A percentile compares a stretch with the other conserved stretches of the same genome.
Conservation (phyloP, 2,113 vertebrate genomes). For the Upupa epops region DNA sequence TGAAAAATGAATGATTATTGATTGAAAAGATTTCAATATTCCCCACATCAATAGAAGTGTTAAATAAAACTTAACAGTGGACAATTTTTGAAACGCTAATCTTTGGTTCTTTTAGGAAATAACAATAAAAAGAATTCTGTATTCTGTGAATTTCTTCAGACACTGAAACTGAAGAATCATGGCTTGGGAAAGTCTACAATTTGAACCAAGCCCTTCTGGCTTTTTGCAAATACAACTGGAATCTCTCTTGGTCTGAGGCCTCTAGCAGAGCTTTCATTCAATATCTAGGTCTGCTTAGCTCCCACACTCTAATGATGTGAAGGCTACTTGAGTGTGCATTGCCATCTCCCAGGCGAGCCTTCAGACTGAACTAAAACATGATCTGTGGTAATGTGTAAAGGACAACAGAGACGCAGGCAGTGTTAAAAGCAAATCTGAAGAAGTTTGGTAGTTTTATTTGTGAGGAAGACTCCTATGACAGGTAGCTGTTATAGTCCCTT, state of each 20-base stretch:
- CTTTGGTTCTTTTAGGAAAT: neutral
- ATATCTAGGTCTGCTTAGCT: neutral
- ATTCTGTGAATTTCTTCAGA: conserved; percentile 21
- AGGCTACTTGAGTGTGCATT: neutral
- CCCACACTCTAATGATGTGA: neutral
- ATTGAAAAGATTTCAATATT: neutral
- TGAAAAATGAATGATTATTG: neutral
- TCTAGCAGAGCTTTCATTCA: neutral
- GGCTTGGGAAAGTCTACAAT: neutral
- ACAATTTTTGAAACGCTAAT: neutral
- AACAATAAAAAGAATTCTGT: neutral
- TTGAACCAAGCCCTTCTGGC: conserved; percentile 25
- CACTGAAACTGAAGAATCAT: neutral
- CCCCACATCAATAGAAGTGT: neutral
- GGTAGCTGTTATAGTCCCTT: neutral
- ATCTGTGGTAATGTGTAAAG: neutral
- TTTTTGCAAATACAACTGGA: neutral
- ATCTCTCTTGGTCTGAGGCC: neutral
- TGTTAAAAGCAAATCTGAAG: neutral
- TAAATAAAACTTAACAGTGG: neutral
- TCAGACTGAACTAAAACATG: neutral
- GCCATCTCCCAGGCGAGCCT: neutral
- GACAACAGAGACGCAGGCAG: neutral
- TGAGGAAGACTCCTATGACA: neutral
- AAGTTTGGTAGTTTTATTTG: neutral